phyloP scores from a whole-genome alignment of 1,140 invertebrate species.

The Popillia japonica region DNA sequence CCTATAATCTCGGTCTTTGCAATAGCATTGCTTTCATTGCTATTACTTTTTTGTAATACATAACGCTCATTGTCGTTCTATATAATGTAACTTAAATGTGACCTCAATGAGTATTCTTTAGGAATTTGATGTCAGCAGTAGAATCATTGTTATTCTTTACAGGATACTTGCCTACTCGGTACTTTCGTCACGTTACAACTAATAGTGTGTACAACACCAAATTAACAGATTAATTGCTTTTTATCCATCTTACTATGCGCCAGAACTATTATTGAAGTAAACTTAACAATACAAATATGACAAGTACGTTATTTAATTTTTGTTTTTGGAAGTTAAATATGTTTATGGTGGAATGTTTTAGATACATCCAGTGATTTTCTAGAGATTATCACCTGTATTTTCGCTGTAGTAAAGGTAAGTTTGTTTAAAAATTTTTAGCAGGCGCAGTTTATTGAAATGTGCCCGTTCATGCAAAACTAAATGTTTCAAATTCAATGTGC shows the following conservation, averaged over 20 bases:
- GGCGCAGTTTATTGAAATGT: too few relatives aligned
- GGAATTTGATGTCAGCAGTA: constrained; percentile 5
- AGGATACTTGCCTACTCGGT: neutral
- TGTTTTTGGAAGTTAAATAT: neutral
- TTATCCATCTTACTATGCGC: neutral
- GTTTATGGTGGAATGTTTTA: neutral
- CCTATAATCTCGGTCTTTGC: too few relatives aligned
- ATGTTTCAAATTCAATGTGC: too few relatives aligned
- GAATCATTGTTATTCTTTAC: neutral
- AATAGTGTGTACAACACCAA: constrained; percentile 33
- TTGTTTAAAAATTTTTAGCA: neutral
- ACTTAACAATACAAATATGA: neutral
- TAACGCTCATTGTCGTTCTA: neutral
- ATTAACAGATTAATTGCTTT: constrained; percentile 21
- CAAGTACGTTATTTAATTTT: neutral
- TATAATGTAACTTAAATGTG: neutral
- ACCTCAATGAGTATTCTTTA: constrained; percentile 8
- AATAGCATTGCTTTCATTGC: too few relatives aligned
- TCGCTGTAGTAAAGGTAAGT: neutral
- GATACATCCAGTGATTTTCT: neutral
- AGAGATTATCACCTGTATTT: neutral
- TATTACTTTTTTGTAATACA: too few relatives aligned
- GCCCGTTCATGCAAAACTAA: too few relatives aligned
- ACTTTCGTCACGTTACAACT: neutral
- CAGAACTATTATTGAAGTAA: neutral